Conservation (phyloP, 2,113 vertebrate genomes). For the Brienomyrus brachyistius region DNA sequence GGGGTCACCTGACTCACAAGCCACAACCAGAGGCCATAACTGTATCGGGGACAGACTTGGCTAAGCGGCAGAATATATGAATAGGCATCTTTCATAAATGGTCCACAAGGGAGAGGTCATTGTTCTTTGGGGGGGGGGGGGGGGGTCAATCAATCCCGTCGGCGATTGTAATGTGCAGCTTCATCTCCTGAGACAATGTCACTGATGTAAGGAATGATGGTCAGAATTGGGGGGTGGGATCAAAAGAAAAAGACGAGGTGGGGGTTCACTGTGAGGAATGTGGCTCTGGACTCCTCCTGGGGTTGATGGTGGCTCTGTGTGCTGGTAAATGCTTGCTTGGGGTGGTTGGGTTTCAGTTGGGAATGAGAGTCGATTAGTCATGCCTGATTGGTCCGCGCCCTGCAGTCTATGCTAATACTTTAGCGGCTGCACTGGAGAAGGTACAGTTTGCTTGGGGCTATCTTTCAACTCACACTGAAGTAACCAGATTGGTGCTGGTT, state of each 20-base stretch:
- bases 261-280: not conserved
- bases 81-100: not conserved
- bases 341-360: constrained; percentile 10
- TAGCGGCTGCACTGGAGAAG: not conserved
- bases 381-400: not conserved
- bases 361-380: constrained; percentile 6
- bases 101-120: not conserved
- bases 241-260: not conserved
- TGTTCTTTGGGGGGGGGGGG: not conserved
- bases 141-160: not conserved
- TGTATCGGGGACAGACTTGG: not conserved
- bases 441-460: not conserved
- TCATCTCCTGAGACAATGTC: not conserved
- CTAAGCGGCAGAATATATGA: not conserved
- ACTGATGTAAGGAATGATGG: not conserved
- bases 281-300: not conserved
- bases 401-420: not conserved
- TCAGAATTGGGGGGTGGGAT: not conserved
- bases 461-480: not conserved
- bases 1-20: not conserved
- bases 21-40: not conserved
- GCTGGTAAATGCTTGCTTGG: not conserved
- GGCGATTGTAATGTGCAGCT: not conserved
- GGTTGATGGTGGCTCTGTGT: no score
- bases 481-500: not conserved